Base-by-base conservation (phyloP, 2,888 invertebrate species). In the Odiellus spinosus region DNA sequence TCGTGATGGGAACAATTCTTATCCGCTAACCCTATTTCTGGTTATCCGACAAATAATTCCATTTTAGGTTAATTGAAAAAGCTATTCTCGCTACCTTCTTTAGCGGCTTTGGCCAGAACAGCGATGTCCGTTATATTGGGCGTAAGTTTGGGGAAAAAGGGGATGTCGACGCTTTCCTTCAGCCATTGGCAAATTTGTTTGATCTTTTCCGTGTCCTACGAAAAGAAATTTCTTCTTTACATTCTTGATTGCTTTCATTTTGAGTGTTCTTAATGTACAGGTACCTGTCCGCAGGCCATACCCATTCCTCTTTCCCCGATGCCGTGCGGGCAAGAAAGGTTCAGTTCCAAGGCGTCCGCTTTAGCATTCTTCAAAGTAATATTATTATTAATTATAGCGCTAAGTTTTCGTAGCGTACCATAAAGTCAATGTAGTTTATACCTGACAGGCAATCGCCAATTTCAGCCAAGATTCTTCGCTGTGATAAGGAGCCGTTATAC, bases 241-340 rank as follows among this genome's bases (percentile, higher is more conserved):
- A 32, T 42, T 42, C 12, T 12, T 42, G 2, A 12, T 12, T n/a
- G 12, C 11, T 17, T 3, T 26, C 12, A 12, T 19, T 21, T 14
- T 42, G n/a, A 3, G 14, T 21, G 12, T 20, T n/a, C 2, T 20
- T 34, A 17, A 35, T 21, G 19, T 40, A 6, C 12, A 19, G 34
- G 46, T 63, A 83, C 85, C 74, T 95, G 93, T 48, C 96, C 96
- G 67, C 96, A 96, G 40, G 96, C 96, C 44, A 98, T 70, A 0
- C 96, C 98, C 96, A 98, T 96, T 36, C 95, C 95, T 11, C 83
- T 78, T 64, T 95, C 95, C 2, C 91, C 93, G 93, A 98, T 96
- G 5, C 96, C 96, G 66, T 98, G 96, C 0, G 96, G 96, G 65
- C 98, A 96, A 0, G 93, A 95, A 44, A 98, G 68, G 71, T 98